Base-by-base conservation (phyloP, 2,797 vertebrate species). In the Pangasius djambal region DNA sequence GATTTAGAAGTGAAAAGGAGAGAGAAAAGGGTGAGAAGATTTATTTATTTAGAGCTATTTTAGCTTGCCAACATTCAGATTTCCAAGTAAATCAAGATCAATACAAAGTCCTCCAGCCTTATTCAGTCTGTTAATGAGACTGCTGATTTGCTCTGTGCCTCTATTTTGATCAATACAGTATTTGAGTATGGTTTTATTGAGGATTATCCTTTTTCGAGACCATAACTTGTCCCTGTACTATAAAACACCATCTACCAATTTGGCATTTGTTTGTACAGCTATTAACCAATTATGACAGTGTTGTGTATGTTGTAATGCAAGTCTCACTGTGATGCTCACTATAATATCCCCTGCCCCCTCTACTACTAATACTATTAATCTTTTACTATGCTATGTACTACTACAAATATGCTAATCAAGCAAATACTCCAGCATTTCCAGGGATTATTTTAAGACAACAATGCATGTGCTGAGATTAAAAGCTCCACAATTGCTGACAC, bases 361-460 rank as follows among this genome's bases (percentile, higher is more conserved):
- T 15, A n/a, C 25, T 16, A n/a, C 6, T 37, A 44, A 63, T 8
- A 44, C 57, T 0, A 50, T 31, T 67, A 12, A 12, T 16, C 8
- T 37, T 37, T 28, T 12, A 40, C 4, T 37, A 40, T 67, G 31
- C 44, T 50, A n/a, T 37, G 31, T 82, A 10, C 25, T 44, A 67
- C 61, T 37, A 70, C 9, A 25, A 85, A n/a, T 85, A 34, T 83
- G 9, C 5, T 52, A 69, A 52, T 52, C 22, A 70, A 85, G 48
- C 63, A n/a, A 85, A 44, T 63, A 63, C 25, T 61, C 15, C n/a
- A 34, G 20, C 48, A 34, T 83, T 83, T 63, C 25, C n/a, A 67
- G 61, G 8, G 22, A 37, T 65, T 75, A 86, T 44, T 86, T 77
- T 63, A 77, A 37, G 18, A 8, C 85, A 86, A 69, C 28, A 61